phyloP scores from a whole-genome alignment of 2,888 invertebrate species.

The Ischnus inquisitorius region DNA sequence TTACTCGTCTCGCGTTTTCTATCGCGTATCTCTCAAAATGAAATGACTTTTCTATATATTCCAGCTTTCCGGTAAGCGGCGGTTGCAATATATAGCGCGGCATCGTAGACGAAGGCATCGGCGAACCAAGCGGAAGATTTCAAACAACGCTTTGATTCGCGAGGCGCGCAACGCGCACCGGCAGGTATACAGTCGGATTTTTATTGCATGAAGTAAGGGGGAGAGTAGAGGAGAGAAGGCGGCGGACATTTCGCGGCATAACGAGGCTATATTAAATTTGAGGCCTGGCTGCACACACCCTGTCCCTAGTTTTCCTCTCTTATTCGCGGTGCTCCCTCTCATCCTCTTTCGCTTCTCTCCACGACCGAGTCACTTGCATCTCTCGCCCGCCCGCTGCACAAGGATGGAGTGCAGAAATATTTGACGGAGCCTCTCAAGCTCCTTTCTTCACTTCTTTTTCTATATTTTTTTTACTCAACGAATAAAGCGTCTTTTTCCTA shows the following conservation, averaged over 20 bases:
- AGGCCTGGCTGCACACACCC: slow-evolving; percentile 36
- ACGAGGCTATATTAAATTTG: slow-evolving; percentile 68
- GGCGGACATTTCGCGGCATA: slow-evolving; percentile 53
- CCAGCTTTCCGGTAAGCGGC: no score
- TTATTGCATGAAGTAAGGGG: slow-evolving; percentile 48
- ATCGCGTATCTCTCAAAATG: no score
- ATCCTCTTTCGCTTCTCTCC: slow-evolving; percentile 27
- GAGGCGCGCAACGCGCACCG: slow-evolving; percentile 18
- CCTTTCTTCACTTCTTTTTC: not conserved
- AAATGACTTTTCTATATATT: no score
- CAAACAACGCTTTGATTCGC: slow-evolving; percentile 42
- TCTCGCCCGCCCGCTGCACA: not conserved
- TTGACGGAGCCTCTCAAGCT: slow-evolving; percentile 37
- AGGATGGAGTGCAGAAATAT: slow-evolving; percentile 56
- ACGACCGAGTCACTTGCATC: not conserved
- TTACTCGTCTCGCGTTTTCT: no score
- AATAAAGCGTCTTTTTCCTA: not conserved
- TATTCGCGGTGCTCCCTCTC: slow-evolving; percentile 23
- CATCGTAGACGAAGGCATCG: no score
- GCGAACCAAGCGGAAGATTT: not conserved
- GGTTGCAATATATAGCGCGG: no score
- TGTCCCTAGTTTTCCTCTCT: slow-evolving; percentile 45
- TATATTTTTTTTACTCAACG: not conserved
- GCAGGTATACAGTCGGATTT: slow-evolving; percentile 37
- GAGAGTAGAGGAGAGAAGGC: slow-evolving; percentile 18